Conservation (phyloP, 2,888 invertebrate species). For the Parnassius mnemosyne region DNA sequence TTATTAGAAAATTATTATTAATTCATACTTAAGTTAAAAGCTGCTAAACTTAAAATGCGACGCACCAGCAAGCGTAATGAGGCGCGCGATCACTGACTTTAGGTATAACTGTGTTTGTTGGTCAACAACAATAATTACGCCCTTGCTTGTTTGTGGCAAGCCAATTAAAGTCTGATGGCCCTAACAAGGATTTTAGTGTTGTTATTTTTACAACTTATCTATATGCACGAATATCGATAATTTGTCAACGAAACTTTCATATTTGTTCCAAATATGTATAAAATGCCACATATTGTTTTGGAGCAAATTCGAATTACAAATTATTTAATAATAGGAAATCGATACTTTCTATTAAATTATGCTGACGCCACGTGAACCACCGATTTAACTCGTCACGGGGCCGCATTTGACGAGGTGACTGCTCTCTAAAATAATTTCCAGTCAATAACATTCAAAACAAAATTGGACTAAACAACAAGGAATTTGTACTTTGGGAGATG, state of each 20-base stretch:
- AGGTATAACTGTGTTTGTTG: constrained; percentile 39
- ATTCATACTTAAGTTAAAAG: constrained; percentile 64
- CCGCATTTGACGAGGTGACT: constrained; percentile 41
- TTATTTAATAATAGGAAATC: constrained; percentile 24
- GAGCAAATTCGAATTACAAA: constrained; percentile 28
- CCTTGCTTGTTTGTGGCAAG: not conserved
- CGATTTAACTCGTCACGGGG: constrained; percentile 29
- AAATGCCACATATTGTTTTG: constrained; percentile 23
- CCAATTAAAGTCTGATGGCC: constrained; percentile 4
- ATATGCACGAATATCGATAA: constrained; percentile 17
- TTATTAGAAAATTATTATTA: constrained; percentile 62
- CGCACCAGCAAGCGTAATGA: constrained; percentile 37
- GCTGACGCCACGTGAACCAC: constrained; percentile 31
- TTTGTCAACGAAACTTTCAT: constrained; percentile 22
- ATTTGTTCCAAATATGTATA: constrained; percentile 27
- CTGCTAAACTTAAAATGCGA: constrained; percentile 62
- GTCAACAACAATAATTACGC: constrained; percentile 35
- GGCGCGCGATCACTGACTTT: constrained; percentile 48
- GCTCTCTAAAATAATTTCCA: constrained; percentile 75
- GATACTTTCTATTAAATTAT: constrained; percentile 30
- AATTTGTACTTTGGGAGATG: constrained; percentile 82
- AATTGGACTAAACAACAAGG: constrained; percentile 82
- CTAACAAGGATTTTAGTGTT: constrained; percentile 1
- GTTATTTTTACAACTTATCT: constrained; percentile 14
- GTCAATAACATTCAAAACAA: constrained; percentile 78